phyloP scores from a whole-genome alignment of 2,113 vertebrate species.

The Amblyornis subalaris region DNA sequence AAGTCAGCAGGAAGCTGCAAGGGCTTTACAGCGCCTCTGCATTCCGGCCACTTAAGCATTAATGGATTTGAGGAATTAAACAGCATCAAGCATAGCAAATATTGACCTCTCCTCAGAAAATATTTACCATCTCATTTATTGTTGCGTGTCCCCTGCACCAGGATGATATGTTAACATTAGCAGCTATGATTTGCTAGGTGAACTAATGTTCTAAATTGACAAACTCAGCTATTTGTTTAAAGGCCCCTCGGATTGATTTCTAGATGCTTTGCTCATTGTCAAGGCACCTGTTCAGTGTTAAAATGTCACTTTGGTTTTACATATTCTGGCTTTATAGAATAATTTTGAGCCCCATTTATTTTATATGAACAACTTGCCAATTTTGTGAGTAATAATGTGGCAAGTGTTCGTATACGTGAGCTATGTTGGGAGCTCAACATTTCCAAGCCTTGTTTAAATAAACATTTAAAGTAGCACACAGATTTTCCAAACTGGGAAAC shows the following conservation, averaged over 20 bases:
- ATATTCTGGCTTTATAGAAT: conserved; percentile 11
- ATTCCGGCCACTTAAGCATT: conserved; percentile 7
- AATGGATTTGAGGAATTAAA: conserved; percentile 58
- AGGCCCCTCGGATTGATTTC: conserved; percentile 16
- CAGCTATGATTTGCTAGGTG: conserved; percentile 40
- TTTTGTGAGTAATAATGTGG: background rate
- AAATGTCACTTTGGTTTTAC: conserved; percentile 15
- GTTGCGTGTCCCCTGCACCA: background rate
- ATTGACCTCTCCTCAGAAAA: conserved; percentile 57
- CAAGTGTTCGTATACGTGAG: background rate
- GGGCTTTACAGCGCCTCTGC: background rate
- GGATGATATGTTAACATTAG: conserved; percentile 40
- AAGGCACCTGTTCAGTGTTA: background rate
- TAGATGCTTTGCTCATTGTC: background rate
- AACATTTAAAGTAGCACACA: background rate
- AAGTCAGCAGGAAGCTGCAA: background rate
- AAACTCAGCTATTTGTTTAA: conserved; percentile 34
- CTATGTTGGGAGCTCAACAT: background rate
- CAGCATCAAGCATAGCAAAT: conserved; percentile 51
- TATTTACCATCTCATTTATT: conserved; percentile 58
- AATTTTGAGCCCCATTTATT: conserved; percentile 44
- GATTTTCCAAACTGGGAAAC: background rate
- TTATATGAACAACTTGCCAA: conserved; percentile 21
- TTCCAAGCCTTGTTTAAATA: background rate
- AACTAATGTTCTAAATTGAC: conserved; percentile 27